Percentiles rank a stretch among this genome's conserved stretches.
These are phyloP conservation scores for Epiblema foenella DNA, from an alignment of 2,888 invertebrate species.

Conservation along the genomic window DNA sequence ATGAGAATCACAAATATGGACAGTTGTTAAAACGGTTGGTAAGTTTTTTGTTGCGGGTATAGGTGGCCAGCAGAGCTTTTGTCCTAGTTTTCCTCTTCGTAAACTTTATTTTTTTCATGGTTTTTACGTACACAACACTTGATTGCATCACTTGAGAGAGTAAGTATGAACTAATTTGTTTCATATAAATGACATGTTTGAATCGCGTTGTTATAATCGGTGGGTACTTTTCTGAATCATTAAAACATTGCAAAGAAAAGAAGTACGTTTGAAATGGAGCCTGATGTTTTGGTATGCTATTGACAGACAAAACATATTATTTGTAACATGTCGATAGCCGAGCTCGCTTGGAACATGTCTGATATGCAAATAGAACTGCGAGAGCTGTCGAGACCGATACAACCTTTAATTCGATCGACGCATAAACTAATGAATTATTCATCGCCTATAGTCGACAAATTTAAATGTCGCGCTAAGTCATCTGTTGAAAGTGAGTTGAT, in stretches of 20 bases:
- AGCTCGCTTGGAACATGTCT: slow-evolving; percentile 55
- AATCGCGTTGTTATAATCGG: neutral
- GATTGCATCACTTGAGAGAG: no score
- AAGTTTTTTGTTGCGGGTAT: slow-evolving; percentile 12
- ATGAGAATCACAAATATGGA: slow-evolving; percentile 36
- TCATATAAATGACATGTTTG: no score
- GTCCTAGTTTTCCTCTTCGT: neutral
- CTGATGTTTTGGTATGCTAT: slow-evolving; percentile 13
- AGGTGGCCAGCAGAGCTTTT: neutral
- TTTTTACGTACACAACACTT: no score
- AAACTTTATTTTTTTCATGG: neutral
- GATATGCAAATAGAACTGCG: slow-evolving; percentile 72
- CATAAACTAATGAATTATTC: slow-evolving; percentile 73
- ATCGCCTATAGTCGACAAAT: slow-evolving; percentile 62
- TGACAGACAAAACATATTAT: slow-evolving; percentile 48
- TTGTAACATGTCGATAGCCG: slow-evolving; percentile 50
- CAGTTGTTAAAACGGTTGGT: slow-evolving; percentile 32
- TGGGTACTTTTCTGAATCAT: neutral
- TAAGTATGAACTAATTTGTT: no score
- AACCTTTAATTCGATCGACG: slow-evolving; percentile 68
- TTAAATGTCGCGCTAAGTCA: slow-evolving; percentile 60
- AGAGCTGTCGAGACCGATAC: slow-evolving; percentile 62
- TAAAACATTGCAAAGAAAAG: slow-evolving; percentile 1
- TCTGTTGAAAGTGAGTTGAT: slow-evolving; percentile 50
- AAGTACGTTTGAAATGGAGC: neutral